A percentile compares a stretch with the other conserved stretches of the same genome.
These are phyloP conservation scores for Brachynemurus nebulosus DNA, from an alignment of 2,888 invertebrate genomes.

Conservation along the genomic window DNA sequence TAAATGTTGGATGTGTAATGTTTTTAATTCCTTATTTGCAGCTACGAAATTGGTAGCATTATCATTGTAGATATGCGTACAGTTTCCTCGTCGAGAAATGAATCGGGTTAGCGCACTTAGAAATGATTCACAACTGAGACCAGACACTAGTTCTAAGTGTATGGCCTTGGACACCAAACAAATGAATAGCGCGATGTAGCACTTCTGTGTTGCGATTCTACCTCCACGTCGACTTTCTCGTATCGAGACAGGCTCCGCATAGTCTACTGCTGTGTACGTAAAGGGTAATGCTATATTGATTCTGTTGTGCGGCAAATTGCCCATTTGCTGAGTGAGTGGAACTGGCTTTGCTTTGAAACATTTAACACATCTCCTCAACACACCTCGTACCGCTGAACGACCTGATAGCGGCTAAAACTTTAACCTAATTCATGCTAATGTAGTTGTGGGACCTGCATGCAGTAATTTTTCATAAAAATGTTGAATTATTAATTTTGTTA, in stretches of 20 bases:
- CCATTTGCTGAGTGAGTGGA: constrained; percentile 18
- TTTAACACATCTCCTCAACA: too few relatives aligned
- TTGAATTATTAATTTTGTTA: too few relatives aligned
- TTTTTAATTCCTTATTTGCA: constrained; percentile 13
- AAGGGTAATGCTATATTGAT: constrained; percentile 14
- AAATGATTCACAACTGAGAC: constrained; percentile 22
- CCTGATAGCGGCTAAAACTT: too few relatives aligned
- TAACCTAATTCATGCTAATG: too few relatives aligned
- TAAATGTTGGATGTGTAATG: neutral
- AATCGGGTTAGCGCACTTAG: constrained; percentile 23
- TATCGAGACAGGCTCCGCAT: too few relatives aligned
- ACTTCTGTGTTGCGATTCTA: too few relatives aligned
- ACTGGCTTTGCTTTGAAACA: constrained; percentile 15
- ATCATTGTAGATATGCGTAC: constrained; percentile 21
- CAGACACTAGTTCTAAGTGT: constrained; percentile 23
- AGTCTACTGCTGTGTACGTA: constrained; percentile 16
- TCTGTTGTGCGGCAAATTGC: constrained; percentile 18
- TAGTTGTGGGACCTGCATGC: too few relatives aligned
- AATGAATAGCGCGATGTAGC: constrained; percentile 21
- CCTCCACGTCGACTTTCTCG: too few relatives aligned
- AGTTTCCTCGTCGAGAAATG: constrained; percentile 21
- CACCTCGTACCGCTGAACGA: too few relatives aligned
- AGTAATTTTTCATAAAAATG: too few relatives aligned
- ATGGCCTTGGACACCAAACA: constrained; percentile 24
- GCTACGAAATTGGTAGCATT: constrained; percentile 25